Conservation (phyloP, 1,140 invertebrate genomes). For the Archegozetes longisetosus region DNA sequence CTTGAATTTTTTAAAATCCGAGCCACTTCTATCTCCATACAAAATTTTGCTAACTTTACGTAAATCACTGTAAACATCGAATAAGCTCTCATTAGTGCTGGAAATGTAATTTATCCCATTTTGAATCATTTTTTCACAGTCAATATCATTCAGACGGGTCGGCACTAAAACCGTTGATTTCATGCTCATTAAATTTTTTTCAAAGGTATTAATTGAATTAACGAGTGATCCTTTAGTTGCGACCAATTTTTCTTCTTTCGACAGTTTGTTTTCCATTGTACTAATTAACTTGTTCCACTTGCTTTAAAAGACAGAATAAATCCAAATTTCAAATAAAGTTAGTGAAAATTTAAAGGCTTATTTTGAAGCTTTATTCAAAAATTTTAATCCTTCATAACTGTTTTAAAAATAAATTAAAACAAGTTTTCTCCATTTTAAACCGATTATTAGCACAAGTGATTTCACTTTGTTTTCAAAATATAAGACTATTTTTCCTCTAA, state of each 20-base stretch:
- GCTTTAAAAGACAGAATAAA: too few relatives aligned
- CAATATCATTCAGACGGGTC: constrained; percentile 1
- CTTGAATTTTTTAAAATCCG: not conserved
- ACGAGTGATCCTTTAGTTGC: not conserved
- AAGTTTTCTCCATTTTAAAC: too few relatives aligned
- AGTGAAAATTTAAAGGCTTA: too few relatives aligned
- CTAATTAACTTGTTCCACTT: too few relatives aligned
- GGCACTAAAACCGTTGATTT: constrained; percentile 9
- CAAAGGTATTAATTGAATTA: constrained; percentile 2
- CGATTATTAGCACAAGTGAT: too few relatives aligned
- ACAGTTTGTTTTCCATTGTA: not conserved
- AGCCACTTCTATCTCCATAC: not conserved
- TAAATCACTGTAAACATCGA: not conserved
- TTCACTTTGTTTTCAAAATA: too few relatives aligned
- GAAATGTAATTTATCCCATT: not conserved
- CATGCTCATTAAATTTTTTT: not conserved
- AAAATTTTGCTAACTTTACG: not conserved
- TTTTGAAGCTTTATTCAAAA: too few relatives aligned
- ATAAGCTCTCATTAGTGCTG: not conserved
- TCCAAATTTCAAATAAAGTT: too few relatives aligned
- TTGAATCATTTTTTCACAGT: not conserved
- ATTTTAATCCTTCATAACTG: too few relatives aligned
- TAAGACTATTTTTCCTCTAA: too few relatives aligned
- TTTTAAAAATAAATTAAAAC: too few relatives aligned
- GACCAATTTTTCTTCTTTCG: not conserved